phyloP scores from a whole-genome alignment of 2,797 vertebrate species.

The Hypotaenidia okinawae region DNA sequence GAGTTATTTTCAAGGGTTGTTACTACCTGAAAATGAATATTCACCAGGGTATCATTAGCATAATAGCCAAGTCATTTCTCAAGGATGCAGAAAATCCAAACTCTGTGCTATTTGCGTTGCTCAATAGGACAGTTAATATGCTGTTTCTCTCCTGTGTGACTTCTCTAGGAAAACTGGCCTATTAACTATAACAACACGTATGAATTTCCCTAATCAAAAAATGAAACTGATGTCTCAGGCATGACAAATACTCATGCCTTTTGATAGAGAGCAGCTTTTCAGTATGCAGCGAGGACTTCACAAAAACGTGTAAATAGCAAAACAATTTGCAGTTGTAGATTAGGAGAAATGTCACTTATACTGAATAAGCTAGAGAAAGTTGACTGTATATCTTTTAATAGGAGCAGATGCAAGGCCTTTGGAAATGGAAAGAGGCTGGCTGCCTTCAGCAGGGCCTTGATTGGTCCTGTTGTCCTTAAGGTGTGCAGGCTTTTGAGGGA shows the following conservation, averaged over 20 bases:
- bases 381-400: background rate
- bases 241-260: background rate
- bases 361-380: background rate
- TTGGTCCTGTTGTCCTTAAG: background rate
- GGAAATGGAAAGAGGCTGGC: background rate
- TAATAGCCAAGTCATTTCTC: slow-evolving; percentile 30
- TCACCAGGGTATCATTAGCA: background rate
- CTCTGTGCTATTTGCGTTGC: background rate
- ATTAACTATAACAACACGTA: background rate
- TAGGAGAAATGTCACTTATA: background rate
- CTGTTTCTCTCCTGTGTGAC: background rate
- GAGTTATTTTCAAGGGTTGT: slow-evolving; percentile 15
- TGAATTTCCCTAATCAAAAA: background rate
- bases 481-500: background rate
- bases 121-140: background rate
- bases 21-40: slow-evolving; percentile 21
- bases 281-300: background rate
- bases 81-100: slow-evolving; percentile 7
- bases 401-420: background rate
- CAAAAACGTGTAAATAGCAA: background rate
- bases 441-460: background rate
- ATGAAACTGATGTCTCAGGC: background rate
- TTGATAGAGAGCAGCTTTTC: background rate
- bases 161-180: background rate
- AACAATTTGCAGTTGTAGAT: background rate